Evolutionary conservation across 2,888 invertebrate species (phyloP), one percentile per base, ranked within the genome.

Genomic region (Polydrusus tereticollis): DNA sequence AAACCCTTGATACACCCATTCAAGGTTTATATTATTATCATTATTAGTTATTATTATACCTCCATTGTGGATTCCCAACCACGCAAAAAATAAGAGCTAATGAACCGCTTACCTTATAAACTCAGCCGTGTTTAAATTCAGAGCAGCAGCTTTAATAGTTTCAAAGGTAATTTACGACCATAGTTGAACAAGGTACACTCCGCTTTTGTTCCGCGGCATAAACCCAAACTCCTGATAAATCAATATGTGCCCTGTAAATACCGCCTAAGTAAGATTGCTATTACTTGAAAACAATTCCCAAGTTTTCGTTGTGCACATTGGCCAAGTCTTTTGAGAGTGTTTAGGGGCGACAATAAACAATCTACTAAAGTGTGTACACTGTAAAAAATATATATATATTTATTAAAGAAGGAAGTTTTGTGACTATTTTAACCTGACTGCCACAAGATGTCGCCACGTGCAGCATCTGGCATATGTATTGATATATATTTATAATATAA

Each of bases 41-140:
- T n/a, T n/a, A n/a, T n/a, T n/a, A n/a, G n/a, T n/a, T n/a, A n/a
- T n/a, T n/a, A n/a, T n/a, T n/a, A n/a, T n/a, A n/a, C 26, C 7
- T 26, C 26, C 26, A 26, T 26, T 5, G 26, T 7, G 7, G 7
- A 26, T 5, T 26, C 26, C 26, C 4, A 26, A 26, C 7, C 3
- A 7, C 4, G 26, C 26, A 26, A 7, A 26, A 26, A 3, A 3
- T 26, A 26, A 47, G 18, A n/a, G 29, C 55, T 80, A 80, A 81
- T 81, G 78, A 81, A 81, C 80, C 78, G 78, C 76, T 79, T 77
- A 78, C 79, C 78, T 80, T 78, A 74, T 77, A 77, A 76, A 77
- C 76, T 77, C 52, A 8, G 21, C 64, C 65, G 60, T 73, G 75
- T 75, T 78, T 79, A 77, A 79, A 75, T 77, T 77, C 77, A 78